Percentiles rank a stretch among this genome's conserved stretches.
These are phyloP conservation scores for Hydrolagus affinis DNA, from an alignment of 2,113 vertebrate genomes.

Conservation along the genomic window DNA sequence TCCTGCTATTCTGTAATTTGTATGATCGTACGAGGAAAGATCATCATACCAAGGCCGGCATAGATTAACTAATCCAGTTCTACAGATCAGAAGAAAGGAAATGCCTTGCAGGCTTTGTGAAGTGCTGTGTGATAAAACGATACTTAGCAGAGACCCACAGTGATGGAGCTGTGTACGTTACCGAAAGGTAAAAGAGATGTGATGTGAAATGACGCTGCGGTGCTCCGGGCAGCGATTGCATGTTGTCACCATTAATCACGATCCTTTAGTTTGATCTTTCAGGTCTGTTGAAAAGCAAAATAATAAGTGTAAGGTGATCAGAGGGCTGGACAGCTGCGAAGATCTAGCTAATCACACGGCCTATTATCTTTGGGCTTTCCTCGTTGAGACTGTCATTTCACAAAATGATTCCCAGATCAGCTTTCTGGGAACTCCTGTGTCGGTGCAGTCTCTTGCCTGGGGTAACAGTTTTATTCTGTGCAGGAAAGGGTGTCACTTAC, in stretches of 20 bases:
- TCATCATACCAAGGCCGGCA: not conserved
- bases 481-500: conserved; percentile 18
- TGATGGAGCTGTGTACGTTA: not conserved
- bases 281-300: conserved; percentile 32
- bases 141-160: not conserved
- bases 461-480: conserved; percentile 33
- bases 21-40: too few relatives aligned
- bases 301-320: conserved; percentile 44
- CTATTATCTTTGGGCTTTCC: conserved; percentile 40
- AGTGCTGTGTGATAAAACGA: not conserved
- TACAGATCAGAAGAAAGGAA: not conserved
- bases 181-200: too few relatives aligned
- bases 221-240: conserved; percentile 4
- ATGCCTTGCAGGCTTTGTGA: not conserved
- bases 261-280: conserved; percentile 36
- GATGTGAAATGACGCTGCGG: not conserved
- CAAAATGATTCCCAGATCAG: conserved; percentile 43
- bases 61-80: not conserved
- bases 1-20: too few relatives aligned
- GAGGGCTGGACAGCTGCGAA: conserved; percentile 27
- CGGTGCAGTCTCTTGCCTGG: conserved; percentile 40
- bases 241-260: conserved; percentile 20
- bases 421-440: conserved; percentile 42
- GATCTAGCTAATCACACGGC: conserved; percentile 34
- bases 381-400: conserved; percentile 42